Base-by-base conservation (phyloP, 53 echinoderm and acorn worm genomes). In the Paelopatides confundens region DNA sequence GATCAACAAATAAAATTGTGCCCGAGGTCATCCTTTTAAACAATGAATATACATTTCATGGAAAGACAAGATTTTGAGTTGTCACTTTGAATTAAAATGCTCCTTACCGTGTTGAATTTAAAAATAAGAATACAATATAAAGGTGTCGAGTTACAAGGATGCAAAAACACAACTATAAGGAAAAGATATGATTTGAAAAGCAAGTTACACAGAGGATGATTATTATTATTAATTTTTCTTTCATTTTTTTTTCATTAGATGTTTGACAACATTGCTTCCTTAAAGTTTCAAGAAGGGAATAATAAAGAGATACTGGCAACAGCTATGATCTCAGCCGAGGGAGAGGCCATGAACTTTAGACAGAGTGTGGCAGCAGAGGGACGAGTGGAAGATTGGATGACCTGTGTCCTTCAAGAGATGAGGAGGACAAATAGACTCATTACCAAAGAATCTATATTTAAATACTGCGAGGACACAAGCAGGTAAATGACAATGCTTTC, bases 261-360 rank as follows among this genome's bases (percentile, higher is more conserved):
- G 99, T 99, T 88, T 69, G 99, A 99, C 93, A 99, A 99, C 99
- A 99, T 99, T 35, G 49, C 99, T 35, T 90, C 99, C 2, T 89
- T 99, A 77, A 92, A 91, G 35, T 94, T 99, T 66, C 94, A 95
- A 91, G 95, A 99, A 46, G 95, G 99, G 33, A 96, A 92, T 89
- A 99, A 95, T 86, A 88, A 90, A 65, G 95, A 95, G 89, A 92
- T 91, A 1, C 53, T 96, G 23, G 99, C 96, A 35, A 52, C 77
- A 17, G 99, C 99, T 31, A 99, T 99, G 99, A 76, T 96, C 37
- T 99, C 99, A 2, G 99, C 99, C 0, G 99, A 99, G 69, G 99
- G 99, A 18, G 99, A 99, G 74, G 67, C 90, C 89, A 99, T 99
- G 99, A 88, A 92, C 85, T 99, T 96, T 86, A 86, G 93, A 24